Evolutionary conservation across 2,888 invertebrate species (phyloP), one percentile per base, ranked within the genome.

Genomic region (Adelognathus sp.): DNA sequence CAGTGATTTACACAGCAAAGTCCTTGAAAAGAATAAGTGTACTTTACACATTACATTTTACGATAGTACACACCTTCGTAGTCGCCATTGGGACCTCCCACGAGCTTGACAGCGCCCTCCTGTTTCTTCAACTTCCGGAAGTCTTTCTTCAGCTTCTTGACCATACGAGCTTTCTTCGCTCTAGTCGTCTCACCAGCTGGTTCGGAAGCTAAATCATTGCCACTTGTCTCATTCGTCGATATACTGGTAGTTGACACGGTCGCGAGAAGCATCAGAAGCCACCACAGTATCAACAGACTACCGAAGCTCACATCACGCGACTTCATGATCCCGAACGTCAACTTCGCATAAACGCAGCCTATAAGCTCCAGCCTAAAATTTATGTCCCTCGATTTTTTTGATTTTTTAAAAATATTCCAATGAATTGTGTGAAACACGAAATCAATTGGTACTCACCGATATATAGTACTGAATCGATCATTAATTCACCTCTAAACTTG

Each of bases 71-170:
- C 92, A 96, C 97, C 97, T 94, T 97, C 96, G 89, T 93, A 94
- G 86, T 94, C 93, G 61, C 92, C 96, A 16, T 76, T 82, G 9
- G 69, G 80, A 6, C 89, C 83, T 18, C 96, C 96, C 0, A 95
- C 93, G 5, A 97, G 92, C 83, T 95, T 95, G 16, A 97, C 89
- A 74, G 94, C 95, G 7, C 96, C 97, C 84, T 97, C 96, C 83
- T 94, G 93, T 89, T 95, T 94, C 88, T 95, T 95, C 77, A 95
- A 92, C 76, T 94, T 94, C 85, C 95, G 96, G 81, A 96, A 92
- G 83, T 96, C 93, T 84, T 94, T 95, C 84, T 94, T 95, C 11
- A 96, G 93, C 82, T 95, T 95, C 86, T 94, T 95, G 14, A 96
- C 93, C 77, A 95, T 92, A 29, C 93, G 92, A 0, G 95, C 95